phyloP scores from a whole-genome alignment of 30 jellyfish, hydroid and myxozoan genomes.

The Rhopilema esculentum region DNA sequence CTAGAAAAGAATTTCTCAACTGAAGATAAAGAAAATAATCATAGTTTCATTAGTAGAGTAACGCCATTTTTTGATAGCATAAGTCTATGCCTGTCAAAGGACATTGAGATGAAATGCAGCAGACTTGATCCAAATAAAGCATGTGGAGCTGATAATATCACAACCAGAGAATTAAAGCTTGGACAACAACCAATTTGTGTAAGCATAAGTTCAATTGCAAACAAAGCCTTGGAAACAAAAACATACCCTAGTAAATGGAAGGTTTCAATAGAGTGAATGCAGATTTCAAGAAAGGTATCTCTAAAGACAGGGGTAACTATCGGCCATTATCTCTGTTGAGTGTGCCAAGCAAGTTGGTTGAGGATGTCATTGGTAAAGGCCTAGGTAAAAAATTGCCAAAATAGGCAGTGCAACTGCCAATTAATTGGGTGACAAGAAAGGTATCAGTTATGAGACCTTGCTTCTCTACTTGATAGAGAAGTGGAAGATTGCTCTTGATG shows the following conservation, averaged over 20 bases:
- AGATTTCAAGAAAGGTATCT: too few species aligned
- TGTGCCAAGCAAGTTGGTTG: not conserved
- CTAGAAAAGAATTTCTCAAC: not conserved
- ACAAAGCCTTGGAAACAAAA: too few species aligned
- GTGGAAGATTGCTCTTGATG: not conserved
- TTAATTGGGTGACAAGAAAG: slow-evolving; percentile 1
- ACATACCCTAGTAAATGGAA: too few species aligned
- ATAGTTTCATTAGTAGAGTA: not conserved
- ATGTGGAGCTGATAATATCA: slow-evolving; percentile 10
- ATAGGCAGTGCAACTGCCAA: not conserved
- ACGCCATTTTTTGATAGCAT: slow-evolving; percentile 1
- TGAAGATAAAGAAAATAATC: not conserved
- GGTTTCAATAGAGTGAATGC: too few species aligned
- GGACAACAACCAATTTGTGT: not conserved
- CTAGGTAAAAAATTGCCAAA: not conserved
- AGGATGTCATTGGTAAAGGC: slow-evolving; percentile 7
- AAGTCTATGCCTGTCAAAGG: slow-evolving; percentile 10
- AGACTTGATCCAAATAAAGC: slow-evolving; percentile 1
- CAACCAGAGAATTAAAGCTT: slow-evolving; percentile 15
- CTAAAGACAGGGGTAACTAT: not conserved
- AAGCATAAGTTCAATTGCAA: not conserved
- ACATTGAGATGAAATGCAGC: slow-evolving; percentile 14
- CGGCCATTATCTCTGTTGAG: slow-evolving; percentile 3
- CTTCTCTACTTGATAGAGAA: not conserved
- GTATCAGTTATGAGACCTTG: too few species aligned